Evolutionary conservation across 2,113 vertebrate genomes (phyloP).

Genomic region (Sakesphorus luctuosus): DNA sequence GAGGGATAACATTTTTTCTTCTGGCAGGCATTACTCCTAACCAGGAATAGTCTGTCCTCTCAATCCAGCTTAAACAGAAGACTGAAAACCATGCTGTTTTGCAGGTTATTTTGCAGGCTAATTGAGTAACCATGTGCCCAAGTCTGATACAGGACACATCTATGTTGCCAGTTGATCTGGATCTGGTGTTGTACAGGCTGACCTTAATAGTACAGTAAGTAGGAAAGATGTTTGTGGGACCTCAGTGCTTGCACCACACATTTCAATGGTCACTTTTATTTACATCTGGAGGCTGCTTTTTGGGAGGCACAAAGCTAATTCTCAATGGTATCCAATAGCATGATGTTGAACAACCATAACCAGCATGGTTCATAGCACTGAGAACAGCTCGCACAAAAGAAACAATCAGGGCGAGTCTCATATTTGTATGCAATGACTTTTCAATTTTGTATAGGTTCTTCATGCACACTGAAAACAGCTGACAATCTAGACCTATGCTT

Average conservation of each 20-base stretch:
- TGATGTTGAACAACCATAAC: background rate
- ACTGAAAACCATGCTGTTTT: background rate
- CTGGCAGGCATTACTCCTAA: background rate
- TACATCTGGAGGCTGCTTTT: background rate
- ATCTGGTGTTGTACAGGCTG: background rate
- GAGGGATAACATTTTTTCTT: background rate
- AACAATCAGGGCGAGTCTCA: background rate
- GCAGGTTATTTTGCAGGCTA: background rate
- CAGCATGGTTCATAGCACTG: background rate
- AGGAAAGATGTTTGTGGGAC: background rate
- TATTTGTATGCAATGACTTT: background rate
- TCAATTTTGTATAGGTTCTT: background rate
- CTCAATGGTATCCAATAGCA: background rate
- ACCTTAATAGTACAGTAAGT: background rate
- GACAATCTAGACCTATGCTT: background rate
- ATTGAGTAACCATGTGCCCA: background rate
- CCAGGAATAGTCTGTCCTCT: background rate
- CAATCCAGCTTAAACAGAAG: background rate
- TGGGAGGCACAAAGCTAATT: background rate
- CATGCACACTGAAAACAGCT: background rate
- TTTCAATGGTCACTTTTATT: background rate
- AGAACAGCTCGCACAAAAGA: background rate
- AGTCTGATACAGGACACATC: background rate
- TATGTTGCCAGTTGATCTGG: background rate
- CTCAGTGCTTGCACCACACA: background rate